These are phyloP conservation scores for Rhinogobio ventralis DNA, from an alignment of 2,797 vertebrate genomes.

Conservation along the genomic window DNA sequence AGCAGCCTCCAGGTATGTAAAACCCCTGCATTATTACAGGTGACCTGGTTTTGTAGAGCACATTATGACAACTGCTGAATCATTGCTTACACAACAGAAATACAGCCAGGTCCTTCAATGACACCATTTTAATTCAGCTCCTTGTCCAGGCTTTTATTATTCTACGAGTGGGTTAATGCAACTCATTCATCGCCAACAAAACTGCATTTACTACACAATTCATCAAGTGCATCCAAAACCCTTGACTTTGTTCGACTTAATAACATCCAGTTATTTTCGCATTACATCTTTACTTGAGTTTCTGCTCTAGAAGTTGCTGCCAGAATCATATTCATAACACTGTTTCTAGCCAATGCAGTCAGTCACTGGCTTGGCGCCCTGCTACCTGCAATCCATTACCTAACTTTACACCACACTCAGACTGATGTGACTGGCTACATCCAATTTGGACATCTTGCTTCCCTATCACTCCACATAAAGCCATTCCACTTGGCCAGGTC, in stretches of 20 bases:
- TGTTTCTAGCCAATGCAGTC: conserved; percentile 4
- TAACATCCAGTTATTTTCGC: conserved; percentile 17
- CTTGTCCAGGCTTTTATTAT: background rate
- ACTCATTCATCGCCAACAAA: background rate
- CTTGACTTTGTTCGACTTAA: conserved; percentile 15
- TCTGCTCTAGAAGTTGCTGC: background rate
- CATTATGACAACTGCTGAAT: background rate
- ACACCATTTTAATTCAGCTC: background rate
- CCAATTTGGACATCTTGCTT: background rate
- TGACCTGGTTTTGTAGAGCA: background rate
- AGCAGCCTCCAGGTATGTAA: background rate
- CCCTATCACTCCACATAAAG: conserved; percentile 3
- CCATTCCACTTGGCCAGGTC: background rate
- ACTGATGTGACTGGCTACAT: conserved; percentile 27
- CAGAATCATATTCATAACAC: conserved; percentile 4
- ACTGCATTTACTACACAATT: background rate
- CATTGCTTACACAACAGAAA: conserved; percentile 9
- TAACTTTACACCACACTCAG: conserved; percentile 8
- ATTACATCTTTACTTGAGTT: conserved; percentile 2
- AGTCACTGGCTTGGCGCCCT: conserved; percentile 23
- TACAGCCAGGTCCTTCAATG: background rate
- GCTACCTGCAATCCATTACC: conserved; percentile 33
- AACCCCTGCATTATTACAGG: background rate
- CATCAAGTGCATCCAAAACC: background rate
- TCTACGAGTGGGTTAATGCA: background rate